Evolutionary conservation across 23 tunicate species (phyloP), one percentile per base, ranked within the genome.

Genomic region (Ascidia mentula): DNA sequence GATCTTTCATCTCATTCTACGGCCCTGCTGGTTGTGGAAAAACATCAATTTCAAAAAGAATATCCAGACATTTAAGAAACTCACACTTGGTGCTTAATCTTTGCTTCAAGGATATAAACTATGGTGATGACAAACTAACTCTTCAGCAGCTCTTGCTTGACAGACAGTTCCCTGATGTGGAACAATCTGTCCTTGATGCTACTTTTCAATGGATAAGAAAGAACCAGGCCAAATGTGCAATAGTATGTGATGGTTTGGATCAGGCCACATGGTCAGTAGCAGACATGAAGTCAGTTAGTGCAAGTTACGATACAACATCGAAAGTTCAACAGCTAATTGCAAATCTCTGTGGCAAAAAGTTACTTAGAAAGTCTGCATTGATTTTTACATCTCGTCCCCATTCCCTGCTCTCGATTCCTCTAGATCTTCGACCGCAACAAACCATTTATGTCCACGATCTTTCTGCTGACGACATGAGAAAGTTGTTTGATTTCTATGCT

Each of bases 371-470:
- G 31, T 24, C 81, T 3, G 24, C 37, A 18, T n/a, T 77, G 32
- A 34, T 77, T 34, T 46, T 77, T 28, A 77, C 81, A 1, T 77
- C 81, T 13, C 81, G 81, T 13, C 81, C 69, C 0, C 53, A 77
- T 17, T 31, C 59, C 65, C 45, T 77, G 81, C 17, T 77, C 1
- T 40, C 69, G 6, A 31, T 77, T 31, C 81, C 65, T 20, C 28
- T 3, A 28, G 28, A 26, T 20, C 13, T 53, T 26, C 65, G 65
- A 53, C 81, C 81, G 15, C 45, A 77, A n/a, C 59, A 42, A 31
- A 77, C 53, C 18, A 45, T 77, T 24, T 38, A 42, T 40, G 31
- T 31, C 37, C 69, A 46, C 69, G 81, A 77, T 31, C 34, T 77
- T n/a, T 4, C 69, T 12, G 36, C 1, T 3, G 69, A 77, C 6